Evolutionary conservation across 2,797 vertebrate species (phyloP).

Genomic region (Helostoma temminkii): DNA sequence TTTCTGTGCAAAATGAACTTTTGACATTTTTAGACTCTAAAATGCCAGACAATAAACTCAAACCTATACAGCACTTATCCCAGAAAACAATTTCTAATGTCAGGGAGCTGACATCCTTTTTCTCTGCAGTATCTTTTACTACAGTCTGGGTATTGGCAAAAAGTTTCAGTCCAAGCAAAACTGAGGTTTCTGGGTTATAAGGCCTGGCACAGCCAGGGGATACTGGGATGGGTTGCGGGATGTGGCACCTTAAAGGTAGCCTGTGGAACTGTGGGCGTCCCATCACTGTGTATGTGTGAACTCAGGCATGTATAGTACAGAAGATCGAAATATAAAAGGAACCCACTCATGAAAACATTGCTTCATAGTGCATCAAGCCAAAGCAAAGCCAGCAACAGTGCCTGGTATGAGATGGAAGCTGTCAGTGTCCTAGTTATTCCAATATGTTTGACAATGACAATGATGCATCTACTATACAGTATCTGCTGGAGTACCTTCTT

Average conservation of each 20-base stretch:
- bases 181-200: conserved; percentile 10
- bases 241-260: neutral
- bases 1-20: neutral
- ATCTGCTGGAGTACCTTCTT: conserved; percentile 57
- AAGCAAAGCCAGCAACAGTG: neutral
- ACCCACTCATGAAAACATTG: too few species aligned
- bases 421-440: neutral
- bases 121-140: neutral
- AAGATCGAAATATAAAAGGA: neutral
- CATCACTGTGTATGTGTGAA: too few species aligned
- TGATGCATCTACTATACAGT: conserved; percentile 24
- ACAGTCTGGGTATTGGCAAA: neutral
- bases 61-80: conserved; percentile 11
- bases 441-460: neutral
- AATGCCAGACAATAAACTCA: neutral
- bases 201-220: neutral
- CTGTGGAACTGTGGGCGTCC: neutral
- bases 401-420: neutral
- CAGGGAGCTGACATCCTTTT: neutral
- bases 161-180: conserved; percentile 3
- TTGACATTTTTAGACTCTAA: neutral
- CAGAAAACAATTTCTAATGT: conserved; percentile 4
- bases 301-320: neutral
- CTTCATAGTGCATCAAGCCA: neutral
- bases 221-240: neutral